phyloP scores from a whole-genome alignment of 2,113 vertebrate genomes.

The Neoarius graeffei region DNA sequence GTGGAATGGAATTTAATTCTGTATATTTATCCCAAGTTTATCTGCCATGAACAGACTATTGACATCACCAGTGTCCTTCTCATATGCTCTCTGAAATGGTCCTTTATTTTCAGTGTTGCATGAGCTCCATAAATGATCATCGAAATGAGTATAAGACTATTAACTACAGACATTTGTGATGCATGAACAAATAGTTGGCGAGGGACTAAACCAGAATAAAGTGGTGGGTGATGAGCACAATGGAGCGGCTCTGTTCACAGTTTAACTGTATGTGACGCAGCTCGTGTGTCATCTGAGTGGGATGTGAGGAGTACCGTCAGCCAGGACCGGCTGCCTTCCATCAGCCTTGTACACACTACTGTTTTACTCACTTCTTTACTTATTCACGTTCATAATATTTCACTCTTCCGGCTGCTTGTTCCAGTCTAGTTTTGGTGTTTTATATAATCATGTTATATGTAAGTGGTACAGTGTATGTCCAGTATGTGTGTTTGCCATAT shows the following conservation, averaged over 20 bases:
- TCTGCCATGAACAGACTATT: slow-evolving; percentile 46
- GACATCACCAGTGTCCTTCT: not conserved
- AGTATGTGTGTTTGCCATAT: not conserved
- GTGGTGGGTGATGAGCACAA: slow-evolving; percentile 10
- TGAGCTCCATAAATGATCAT: slow-evolving; percentile 13
- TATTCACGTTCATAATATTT: not conserved
- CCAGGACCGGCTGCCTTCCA: not conserved
- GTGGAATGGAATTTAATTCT: slow-evolving; percentile 50
- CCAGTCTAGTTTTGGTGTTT: not conserved
- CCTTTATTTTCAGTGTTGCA: slow-evolving; percentile 2
- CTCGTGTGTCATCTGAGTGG: slow-evolving; percentile 22
- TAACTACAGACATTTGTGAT: not conserved
- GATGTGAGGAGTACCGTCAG: slow-evolving; percentile 9
- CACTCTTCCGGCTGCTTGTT: not conserved
- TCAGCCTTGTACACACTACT: not conserved
- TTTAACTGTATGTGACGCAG: slow-evolving; percentile 11
- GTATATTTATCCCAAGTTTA: slow-evolving; percentile 43
- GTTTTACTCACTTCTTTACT: not conserved
- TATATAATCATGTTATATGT: not conserved
- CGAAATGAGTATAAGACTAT: slow-evolving; percentile 5
- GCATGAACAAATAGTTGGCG: not conserved
- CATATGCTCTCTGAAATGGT: not conserved
- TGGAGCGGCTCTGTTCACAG: not conserved
- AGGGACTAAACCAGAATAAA: slow-evolving; percentile 11
- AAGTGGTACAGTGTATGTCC: not conserved